Evolutionary conservation across 2,113 vertebrate genomes (phyloP).

Genomic region (Campylorhamphus procurvoides): DNA sequence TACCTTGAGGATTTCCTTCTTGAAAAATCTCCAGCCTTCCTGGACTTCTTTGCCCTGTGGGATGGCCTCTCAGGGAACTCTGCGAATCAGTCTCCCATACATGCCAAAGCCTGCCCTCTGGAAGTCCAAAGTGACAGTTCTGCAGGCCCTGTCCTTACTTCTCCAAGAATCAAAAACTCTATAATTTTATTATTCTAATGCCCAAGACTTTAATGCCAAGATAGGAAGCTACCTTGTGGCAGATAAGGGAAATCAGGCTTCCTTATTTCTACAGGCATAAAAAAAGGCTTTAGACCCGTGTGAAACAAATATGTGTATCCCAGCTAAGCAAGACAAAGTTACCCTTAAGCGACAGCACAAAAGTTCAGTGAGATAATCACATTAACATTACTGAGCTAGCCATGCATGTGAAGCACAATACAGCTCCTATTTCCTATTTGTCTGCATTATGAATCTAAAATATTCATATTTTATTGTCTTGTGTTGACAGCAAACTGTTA

Average conservation of each 20-base stretch:
- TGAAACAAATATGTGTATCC: background rate
- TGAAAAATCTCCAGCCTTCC: background rate
- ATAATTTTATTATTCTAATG: background rate
- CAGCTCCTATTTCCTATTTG: constrained; percentile 17
- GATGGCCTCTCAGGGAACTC: background rate
- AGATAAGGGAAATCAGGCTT: background rate
- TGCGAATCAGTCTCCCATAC: background rate
- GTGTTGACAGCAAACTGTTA: constrained; percentile 25
- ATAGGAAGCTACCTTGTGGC: background rate
- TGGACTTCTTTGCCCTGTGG: background rate
- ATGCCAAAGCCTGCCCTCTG: background rate
- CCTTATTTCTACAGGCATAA: background rate
- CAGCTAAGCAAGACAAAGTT: background rate
- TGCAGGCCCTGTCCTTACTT: background rate
- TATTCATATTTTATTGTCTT: constrained; percentile 39
- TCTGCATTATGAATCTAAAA: constrained; percentile 19
- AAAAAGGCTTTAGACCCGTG: background rate
- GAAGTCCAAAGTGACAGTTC: background rate
- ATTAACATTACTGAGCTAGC: constrained; percentile 10
- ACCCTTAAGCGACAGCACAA: background rate
- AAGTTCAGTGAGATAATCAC: constrained; percentile 43
- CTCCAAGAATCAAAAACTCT: background rate
- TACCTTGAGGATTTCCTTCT: background rate
- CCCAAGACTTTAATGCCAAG: background rate
- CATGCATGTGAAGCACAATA: constrained; percentile 6